Conservation (phyloP, 2,113 vertebrate species). For the Passer domesticus region DNA sequence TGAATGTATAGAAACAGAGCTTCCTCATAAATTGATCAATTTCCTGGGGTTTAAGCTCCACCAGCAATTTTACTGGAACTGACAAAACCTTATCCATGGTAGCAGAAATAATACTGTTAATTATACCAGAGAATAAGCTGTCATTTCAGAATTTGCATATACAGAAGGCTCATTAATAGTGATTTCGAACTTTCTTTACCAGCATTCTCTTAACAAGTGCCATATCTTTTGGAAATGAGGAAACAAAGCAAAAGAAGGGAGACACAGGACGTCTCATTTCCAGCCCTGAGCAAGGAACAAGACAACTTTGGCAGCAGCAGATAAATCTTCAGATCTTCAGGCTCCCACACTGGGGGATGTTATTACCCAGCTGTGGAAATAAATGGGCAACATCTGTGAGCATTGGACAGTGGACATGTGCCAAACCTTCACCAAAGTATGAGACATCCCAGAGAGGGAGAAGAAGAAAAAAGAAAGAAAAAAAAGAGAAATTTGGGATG, state of each 20-base stretch:
- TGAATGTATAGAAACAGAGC: not conserved
- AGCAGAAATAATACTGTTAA: constrained; percentile 4
- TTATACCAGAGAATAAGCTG: not conserved
- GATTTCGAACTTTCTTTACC: not conserved
- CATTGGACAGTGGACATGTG: not conserved
- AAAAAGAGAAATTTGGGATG: not conserved
- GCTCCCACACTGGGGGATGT: not conserved
- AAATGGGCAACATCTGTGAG: not conserved
- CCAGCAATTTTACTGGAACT: not conserved
- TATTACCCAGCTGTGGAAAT: not conserved
- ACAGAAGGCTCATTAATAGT: not conserved
- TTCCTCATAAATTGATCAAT: not conserved
- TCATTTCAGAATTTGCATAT: constrained; percentile 14
- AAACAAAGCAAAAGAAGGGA: not conserved
- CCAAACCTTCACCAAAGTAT: not conserved
- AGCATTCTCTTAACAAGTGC: not conserved
- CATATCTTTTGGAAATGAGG: not conserved
- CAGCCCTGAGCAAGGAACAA: not conserved
- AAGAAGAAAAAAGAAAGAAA: not conserved
- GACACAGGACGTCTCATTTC: not conserved
- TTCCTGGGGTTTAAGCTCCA: not conserved
- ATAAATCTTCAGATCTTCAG: not conserved
- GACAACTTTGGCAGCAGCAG: not conserved
- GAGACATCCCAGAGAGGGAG: not conserved
- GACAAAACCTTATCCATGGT: not conserved